Evolutionary conservation across 2,888 invertebrate species (phyloP).

Genomic region (Epinotia bilunana): DNA sequence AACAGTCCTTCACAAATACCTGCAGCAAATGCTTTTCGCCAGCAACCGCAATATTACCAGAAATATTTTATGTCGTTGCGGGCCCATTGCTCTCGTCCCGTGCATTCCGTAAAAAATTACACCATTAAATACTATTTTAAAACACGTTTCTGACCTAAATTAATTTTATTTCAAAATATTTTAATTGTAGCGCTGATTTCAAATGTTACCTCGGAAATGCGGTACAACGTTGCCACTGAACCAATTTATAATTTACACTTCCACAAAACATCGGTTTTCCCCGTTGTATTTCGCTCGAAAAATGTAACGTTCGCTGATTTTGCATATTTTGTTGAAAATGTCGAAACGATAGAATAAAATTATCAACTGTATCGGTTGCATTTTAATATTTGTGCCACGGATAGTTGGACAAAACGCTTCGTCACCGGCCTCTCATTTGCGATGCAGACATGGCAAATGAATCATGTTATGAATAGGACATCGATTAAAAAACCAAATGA

Average conservation of each 20-base stretch:
- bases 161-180: constrained; percentile 43
- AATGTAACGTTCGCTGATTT: constrained; percentile 42
- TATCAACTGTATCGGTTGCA: constrained; percentile 36
- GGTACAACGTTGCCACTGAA: constrained; percentile 28
- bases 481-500: constrained; percentile 13
- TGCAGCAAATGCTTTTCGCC: constrained; percentile 68
- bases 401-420: constrained; percentile 39
- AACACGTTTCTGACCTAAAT: constrained; percentile 39
- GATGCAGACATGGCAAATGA: constrained; percentile 30
- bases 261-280: constrained; percentile 42
- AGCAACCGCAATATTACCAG: constrained; percentile 72
- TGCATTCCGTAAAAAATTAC: constrained; percentile 54
- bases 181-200: constrained; percentile 37
- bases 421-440: constrained; percentile 36
- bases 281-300: constrained; percentile 41
- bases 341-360: constrained; percentile 38
- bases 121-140: constrained; percentile 40
- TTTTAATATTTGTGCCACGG: constrained; percentile 35
- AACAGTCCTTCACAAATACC: constrained; percentile 70
- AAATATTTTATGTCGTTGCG: constrained; percentile 71
- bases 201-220: constrained; percentile 37
- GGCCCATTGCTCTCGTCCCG: constrained; percentile 64
- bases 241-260: constrained; percentile 44
- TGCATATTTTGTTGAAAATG: constrained; percentile 43
- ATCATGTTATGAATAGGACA: constrained; percentile 22